Evolutionary conservation across 1,140 invertebrate species (phyloP).

Genomic region (Triops cancriformis): DNA sequence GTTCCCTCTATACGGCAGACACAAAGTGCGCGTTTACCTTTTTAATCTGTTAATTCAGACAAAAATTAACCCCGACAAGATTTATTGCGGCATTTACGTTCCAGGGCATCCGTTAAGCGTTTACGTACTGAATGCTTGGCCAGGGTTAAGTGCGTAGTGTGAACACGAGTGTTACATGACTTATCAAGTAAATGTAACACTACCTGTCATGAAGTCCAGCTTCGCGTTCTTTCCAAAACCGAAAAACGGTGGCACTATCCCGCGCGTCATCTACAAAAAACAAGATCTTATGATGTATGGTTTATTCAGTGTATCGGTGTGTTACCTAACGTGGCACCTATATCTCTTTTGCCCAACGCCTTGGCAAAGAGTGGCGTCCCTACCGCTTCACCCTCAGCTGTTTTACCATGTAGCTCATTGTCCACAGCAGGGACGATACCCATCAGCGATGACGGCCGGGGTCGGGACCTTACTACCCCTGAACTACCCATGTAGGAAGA

Average conservation of each 20-base stretch:
- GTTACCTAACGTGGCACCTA: not conserved
- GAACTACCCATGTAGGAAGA: constrained; percentile 1
- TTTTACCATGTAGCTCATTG: not conserved
- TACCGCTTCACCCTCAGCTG: not conserved
- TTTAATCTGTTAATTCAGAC: too few species aligned
- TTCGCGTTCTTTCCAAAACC: constrained; percentile 24
- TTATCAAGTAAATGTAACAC: not conserved
- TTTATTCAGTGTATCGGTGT: too few species aligned
- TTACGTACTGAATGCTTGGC: too few species aligned
- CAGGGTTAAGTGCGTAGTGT: too few species aligned
- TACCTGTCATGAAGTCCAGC: constrained; percentile 19
- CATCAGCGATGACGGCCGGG: constrained; percentile 23
- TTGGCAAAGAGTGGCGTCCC: not conserved
- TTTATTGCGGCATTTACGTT: too few species aligned
- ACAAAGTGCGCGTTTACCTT: too few species aligned
- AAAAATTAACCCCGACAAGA: not conserved
- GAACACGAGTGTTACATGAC: not conserved
- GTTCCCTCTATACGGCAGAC: too few species aligned
- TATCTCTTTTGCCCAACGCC: not conserved
- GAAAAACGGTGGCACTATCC: constrained; percentile 26
- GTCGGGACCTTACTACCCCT: not conserved
- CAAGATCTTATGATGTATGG: not conserved
- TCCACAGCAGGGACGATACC: constrained; percentile 8
- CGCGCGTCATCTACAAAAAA: constrained; percentile 2
- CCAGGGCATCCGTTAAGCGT: too few species aligned